Percentiles rank a stretch among this genome's conserved stretches.
phyloP scores from a whole-genome alignment of 2,113 vertebrate species.

The Menidia beryllina region DNA sequence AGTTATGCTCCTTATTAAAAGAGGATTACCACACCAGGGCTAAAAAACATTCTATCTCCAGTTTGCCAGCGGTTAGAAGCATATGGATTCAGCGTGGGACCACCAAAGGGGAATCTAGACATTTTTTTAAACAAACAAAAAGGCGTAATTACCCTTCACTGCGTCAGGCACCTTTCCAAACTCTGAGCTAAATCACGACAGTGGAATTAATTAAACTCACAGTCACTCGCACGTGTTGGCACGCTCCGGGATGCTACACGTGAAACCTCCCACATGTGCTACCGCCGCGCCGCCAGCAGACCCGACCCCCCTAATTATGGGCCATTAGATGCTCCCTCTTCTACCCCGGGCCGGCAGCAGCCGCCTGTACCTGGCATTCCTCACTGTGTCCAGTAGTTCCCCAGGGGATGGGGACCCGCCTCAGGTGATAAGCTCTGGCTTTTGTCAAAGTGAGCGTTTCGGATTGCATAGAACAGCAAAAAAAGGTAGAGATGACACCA shows the following conservation, averaged over 20 bases:
- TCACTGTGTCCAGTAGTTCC: conserved; percentile 44
- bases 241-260: conserved; percentile 15
- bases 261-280: conserved; percentile 51
- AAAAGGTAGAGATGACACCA: not conserved
- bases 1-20: conserved; percentile 4
- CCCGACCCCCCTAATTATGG: conserved; percentile 65
- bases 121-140: not conserved
- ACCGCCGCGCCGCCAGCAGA: conserved; percentile 37
- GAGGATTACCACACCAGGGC: not conserved
- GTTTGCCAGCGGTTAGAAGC: not conserved
- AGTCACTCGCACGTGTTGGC: conserved; percentile 35
- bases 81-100: conserved; percentile 8
- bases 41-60: not conserved
- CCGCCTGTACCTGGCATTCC: conserved; percentile 65
- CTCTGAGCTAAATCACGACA: conserved; percentile 8
- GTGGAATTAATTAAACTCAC: conserved; percentile 29
- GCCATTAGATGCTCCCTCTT: conserved; percentile 58
- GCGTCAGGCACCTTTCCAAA: conserved; percentile 13
- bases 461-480: not conserved
- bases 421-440: conserved; percentile 21
- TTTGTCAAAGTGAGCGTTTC: not conserved
- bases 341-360: conserved; percentile 24
- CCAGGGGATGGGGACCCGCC: conserved; percentile 13
- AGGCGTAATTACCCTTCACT: conserved; percentile 15
- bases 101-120: conserved; percentile 17